Conservation (phyloP, 2,888 invertebrate genomes). For the Caenorhabditis sp. region DNA sequence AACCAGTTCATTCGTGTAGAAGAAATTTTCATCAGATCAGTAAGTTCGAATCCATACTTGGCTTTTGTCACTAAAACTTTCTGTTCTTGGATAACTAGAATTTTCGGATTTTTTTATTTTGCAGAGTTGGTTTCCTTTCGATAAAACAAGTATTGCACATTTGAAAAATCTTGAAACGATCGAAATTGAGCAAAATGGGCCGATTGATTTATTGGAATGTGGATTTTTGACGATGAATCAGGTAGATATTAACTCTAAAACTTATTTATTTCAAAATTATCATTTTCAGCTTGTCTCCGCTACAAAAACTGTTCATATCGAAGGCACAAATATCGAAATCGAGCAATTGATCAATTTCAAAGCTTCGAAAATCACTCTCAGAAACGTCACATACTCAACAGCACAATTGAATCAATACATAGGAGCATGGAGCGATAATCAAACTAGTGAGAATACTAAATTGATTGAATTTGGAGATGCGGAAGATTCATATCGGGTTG, state of each 20-base stretch:
- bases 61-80: too few relatives aligned
- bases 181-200: not conserved
- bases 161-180: not conserved
- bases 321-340: too few relatives aligned
- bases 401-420: not conserved
- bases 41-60: too few relatives aligned
- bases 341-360: not conserved
- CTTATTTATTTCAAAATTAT: too few relatives aligned
- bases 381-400: not conserved
- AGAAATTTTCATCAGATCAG: too few relatives aligned
- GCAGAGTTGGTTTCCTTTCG: not conserved
- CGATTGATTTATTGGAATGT: not conserved
- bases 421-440: not conserved
- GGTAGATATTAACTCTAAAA: not conserved
- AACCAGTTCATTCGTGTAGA: too few relatives aligned
- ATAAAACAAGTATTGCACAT: not conserved
- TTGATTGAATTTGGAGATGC: too few relatives aligned
- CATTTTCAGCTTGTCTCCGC: too few relatives aligned
- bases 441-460: not conserved
- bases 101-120: too few relatives aligned
- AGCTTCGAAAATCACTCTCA: not conserved
- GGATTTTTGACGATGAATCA: not conserved
- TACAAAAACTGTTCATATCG: too few relatives aligned
- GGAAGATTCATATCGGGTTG: not conserved
- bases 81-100: too few relatives aligned